phyloP scores from a whole-genome alignment of 2,113 vertebrate genomes.

The Heterochromis multidens region DNA sequence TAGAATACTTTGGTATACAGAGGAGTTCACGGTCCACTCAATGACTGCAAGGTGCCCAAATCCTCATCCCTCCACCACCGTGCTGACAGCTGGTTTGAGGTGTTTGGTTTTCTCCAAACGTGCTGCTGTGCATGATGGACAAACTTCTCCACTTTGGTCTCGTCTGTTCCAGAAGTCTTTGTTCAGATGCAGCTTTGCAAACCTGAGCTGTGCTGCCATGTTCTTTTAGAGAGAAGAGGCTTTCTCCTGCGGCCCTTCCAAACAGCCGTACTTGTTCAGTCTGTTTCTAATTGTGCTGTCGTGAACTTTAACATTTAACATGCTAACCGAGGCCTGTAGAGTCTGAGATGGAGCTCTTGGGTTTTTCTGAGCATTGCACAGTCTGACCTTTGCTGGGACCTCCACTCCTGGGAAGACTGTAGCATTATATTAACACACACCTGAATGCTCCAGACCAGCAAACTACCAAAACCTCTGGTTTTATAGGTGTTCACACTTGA shows the following conservation, averaged over 20 bases:
- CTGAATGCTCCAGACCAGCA: not conserved
- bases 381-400: not conserved
- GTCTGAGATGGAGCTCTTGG: not conserved
- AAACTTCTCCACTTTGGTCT: not conserved
- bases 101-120: too few species aligned
- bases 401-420: not conserved
- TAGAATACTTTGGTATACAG: too few species aligned
- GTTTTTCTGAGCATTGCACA: fast-evolving
- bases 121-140: too few species aligned
- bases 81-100: too few species aligned
- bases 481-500: not conserved
- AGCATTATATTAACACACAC: not conserved
- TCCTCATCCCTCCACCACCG: too few species aligned
- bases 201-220: too few species aligned
- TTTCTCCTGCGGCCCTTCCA: too few species aligned
- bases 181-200: too few species aligned
- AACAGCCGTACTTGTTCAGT: not conserved
- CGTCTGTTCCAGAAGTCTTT: too few species aligned
- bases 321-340: not conserved
- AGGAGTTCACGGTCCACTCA: too few species aligned
- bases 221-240: too few species aligned
- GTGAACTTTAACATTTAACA: not conserved
- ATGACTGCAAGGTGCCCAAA: too few species aligned
- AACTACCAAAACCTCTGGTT: not conserved
- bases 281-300: not conserved